Evolutionary conservation across 1,140 invertebrate species (phyloP).

Genomic region (Leptinotarsa lineolata): DNA sequence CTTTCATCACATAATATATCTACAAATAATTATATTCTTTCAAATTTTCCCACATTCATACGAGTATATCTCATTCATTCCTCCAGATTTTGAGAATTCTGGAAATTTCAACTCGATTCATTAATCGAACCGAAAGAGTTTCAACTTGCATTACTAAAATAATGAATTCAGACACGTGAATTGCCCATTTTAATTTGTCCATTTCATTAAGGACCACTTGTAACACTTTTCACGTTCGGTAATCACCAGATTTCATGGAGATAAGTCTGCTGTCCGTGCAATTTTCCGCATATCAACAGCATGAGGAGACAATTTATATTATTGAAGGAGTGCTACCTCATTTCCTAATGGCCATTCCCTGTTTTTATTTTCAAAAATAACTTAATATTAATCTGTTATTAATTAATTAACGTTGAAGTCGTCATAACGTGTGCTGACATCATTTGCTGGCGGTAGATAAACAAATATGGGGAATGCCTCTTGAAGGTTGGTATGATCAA

Average conservation of each 20-base stretch:
- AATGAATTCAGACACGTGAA: background rate
- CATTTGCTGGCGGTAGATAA: background rate
- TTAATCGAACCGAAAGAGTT: too few relatives aligned
- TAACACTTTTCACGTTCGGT: conserved; percentile 8
- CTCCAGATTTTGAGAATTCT: too few relatives aligned
- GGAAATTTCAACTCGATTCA: too few relatives aligned
- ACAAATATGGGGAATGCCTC: background rate
- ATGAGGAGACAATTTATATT: background rate
- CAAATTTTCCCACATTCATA: too few relatives aligned
- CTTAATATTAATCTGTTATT: conserved; percentile 9
- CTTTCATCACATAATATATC: too few relatives aligned
- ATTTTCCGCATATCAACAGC: background rate
- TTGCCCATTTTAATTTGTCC: background rate
- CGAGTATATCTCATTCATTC: too few relatives aligned
- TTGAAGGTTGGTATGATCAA: background rate
- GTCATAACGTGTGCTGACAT: background rate
- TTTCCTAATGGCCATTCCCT: background rate
- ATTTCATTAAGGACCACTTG: conserved; percentile 5
- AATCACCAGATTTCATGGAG: conserved; percentile 5
- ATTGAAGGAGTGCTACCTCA: background rate
- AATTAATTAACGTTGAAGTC: background rate
- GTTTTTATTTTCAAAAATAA: conserved; percentile 5
- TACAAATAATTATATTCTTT: too few relatives aligned
- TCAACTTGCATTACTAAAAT: background rate
- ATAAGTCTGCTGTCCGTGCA: background rate